Evolutionary conservation across 1,140 invertebrate species (phyloP), one percentile per base, ranked within the genome.

Genomic region (Cyphomyrmex costatus): DNA sequence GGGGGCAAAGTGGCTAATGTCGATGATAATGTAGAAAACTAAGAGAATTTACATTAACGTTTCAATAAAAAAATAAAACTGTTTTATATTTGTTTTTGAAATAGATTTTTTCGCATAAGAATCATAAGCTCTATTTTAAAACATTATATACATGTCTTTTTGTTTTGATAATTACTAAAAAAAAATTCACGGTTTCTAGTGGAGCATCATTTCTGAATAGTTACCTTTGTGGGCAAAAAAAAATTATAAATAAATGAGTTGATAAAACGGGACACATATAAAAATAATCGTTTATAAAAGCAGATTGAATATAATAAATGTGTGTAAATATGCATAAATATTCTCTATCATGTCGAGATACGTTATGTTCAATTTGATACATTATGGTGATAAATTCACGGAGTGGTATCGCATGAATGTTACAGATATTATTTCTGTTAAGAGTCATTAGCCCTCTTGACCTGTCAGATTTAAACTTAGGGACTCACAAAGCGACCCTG

Each of bases 401-500:
- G 33, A 33, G 27, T 27, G 42, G 4, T 70, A 30, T 71, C 19
- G 51, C 19, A 21, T n/a, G 33, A 80, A 56, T 24, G 8, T 79
- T 53, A 36, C 14, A 42, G 51, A 46, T 60, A 82, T 70, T 42
- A 71, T 49, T 71, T 46, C 36, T 46, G 51, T 58, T 71, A 82
- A 82, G 30, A 53, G 24, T 71, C 30, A 30, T 82, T 71, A 46
- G 33, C 19, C 65, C 16, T 46, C 24, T 30, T 58, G 66, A 82
- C 33, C 30, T 65, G 49, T 56, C 21, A 71, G 51, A 73, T 80
- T 53, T 53, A 42, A 58, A 49, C 6, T 42, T n/a, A 71, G n/a
- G 49, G 21, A 36, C 33, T 21, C 24, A 21, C 14, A 58, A 82
- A 46, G n/a, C 63, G 61, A 53, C 61, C 46, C 33, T 56, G 21